Base-by-base conservation (phyloP, 2,888 invertebrate genomes). In the Ectemnius lituratus region DNA sequence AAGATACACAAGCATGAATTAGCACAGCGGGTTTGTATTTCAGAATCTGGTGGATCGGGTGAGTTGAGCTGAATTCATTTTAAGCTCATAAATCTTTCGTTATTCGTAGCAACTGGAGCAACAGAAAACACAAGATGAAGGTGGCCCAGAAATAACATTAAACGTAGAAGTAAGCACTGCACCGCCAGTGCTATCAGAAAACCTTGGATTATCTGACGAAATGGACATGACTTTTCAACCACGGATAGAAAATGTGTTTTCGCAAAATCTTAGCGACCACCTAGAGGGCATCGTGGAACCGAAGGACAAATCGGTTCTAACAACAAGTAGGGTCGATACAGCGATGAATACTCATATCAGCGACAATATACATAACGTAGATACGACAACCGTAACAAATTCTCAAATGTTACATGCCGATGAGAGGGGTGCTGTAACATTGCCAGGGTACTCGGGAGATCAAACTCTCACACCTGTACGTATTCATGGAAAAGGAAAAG, bases 1-100 rank as follows among this genome's bases (percentile, higher is more conserved):
- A 93, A 92, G 81, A 92, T 92, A 3, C 94, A 94, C 86, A 92
- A 92, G 78, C 91, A 90, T 69, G 93, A 93, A 81, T 85, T 92
- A 11, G 91, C 92, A 16, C 87, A 91, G 78, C 91, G 84, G 85
- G 87, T 89, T 52, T 5, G 52, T 52, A 52, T 52, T 52, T 13
- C 4, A 52, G 16, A 23, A 52, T 14, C 20, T 20, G 20, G 20
- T 20, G 20, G 20, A 2, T 20, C 1, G 2, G 20, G 20, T 20
- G 20, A 20, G 20, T 20, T 63, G 2, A 8, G 23, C 2, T 23
- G 3, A 23, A 23, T 23, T 65, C 56, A 49, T 63, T 58, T 23
- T 23, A 14, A 14, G 45, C 16, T 62, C 13, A 23, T 46, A 13
- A 28, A 49, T 57, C 27, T 52, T 11, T 57, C 4, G 28, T 13